Evolutionary conservation across 2,113 vertebrate genomes (phyloP), one percentile per base, ranked within the genome.

Genomic region (Fulica atra): DNA sequence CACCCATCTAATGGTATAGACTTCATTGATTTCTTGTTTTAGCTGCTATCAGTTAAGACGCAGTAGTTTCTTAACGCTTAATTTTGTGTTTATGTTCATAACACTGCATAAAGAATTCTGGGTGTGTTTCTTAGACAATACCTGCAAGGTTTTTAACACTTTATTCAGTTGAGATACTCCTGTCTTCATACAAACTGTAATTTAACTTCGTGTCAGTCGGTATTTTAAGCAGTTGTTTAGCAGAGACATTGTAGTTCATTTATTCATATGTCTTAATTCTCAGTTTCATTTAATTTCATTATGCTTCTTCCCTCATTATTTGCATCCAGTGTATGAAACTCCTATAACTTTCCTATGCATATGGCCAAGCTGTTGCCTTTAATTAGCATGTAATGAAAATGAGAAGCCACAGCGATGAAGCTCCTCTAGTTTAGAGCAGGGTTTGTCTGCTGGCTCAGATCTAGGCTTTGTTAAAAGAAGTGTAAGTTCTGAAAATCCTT

Each of bases 251-350:
- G 26, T 61, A 72, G 21, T 76, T 72, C 53, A 77, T 35, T 88
- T 81, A 70, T 83, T 87, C 21, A 21, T 88, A 50, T 29, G 6
- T 59, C 92, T 71, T 65, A 57, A 54, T 65, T 91, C 78, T 64
- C 64, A 19, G 35, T 88, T 96, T 91, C 14, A 66, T 72, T 96
- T 91, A 9, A 66, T 69, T 66, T 88, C n/a, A 16, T 48, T 79
- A 13, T n/a, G 36, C 51, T 91, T 89, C 79, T 92, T 91, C 86
- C n/a, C 17, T 92, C 71, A 28, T 92, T 85, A 66, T 82, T 81
- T 95, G 40, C 60, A 59, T 94, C 66, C 74, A 28, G 26, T 74
- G 88, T 92, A 46, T 61, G n/a, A 89, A 91, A 88, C 50, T 81
- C 53, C 35, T 53, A 23, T 66, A 57, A 60, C 17, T 95, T 74